Evolutionary conservation across 2,888 invertebrate genomes (phyloP).

Genomic region (Eupithecia centaureata): DNA sequence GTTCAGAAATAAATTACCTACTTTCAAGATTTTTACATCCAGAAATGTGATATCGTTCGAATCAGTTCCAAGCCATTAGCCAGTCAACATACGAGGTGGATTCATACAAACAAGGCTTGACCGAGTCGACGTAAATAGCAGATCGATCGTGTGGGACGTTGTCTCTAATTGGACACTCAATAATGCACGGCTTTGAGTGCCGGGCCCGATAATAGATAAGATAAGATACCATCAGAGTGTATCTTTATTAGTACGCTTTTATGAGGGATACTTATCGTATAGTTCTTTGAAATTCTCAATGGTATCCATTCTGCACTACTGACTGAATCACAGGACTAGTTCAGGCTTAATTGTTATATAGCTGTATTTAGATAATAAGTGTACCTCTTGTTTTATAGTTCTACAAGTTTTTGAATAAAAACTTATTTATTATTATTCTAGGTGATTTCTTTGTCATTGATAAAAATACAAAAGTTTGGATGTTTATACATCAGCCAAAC

Average conservation of each 20-base stretch:
- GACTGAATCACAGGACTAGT: too few relatives aligned
- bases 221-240: background rate
- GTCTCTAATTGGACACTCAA: constrained; percentile 35
- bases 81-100: background rate
- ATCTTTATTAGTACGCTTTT: background rate
- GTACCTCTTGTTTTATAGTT: too few relatives aligned
- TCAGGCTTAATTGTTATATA: too few relatives aligned
- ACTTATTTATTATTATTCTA: too few relatives aligned
- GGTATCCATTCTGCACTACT: background rate
- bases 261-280: background rate
- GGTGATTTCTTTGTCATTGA: too few relatives aligned
- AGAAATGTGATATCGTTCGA: background rate
- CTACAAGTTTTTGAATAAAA: too few relatives aligned
- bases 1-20: too few relatives aligned
- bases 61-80: background rate
- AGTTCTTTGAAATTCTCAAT: background rate
- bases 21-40: too few relatives aligned
- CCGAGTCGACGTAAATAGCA: constrained; percentile 35
- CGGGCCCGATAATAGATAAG: constrained; percentile 10
- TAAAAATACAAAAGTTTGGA: too few relatives aligned
- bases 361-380: too few relatives aligned
- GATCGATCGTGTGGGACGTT: constrained; percentile 36
- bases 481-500: too few relatives aligned
- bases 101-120: constrained; percentile 27
- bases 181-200: constrained; percentile 29